Percentiles rank a stretch among this genome's conserved stretches.
Conservation (phyloP, 1,140 invertebrate species). For the Palaemon carinicauda region DNA sequence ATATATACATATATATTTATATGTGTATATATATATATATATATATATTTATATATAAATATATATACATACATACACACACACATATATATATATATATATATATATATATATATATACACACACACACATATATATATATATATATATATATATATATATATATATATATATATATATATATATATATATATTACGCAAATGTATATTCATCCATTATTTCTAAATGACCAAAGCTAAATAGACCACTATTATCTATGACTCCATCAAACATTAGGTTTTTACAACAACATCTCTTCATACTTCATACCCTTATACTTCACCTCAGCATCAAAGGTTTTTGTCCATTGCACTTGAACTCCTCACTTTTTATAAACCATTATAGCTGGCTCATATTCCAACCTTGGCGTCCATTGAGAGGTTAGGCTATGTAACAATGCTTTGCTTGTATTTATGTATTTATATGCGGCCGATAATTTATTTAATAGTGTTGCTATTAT, state of each 20-base stretch:
- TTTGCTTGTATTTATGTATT: too few species aligned
- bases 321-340: too few species aligned
- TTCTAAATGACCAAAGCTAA: background rate
- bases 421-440: too few species aligned
- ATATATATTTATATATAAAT: constrained; percentile 7
- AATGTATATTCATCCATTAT: background rate
- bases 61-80: constrained; percentile 7
- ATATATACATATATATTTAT: constrained; percentile 15
- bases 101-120: background rate
- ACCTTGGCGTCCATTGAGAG: too few species aligned
- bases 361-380: too few species aligned
- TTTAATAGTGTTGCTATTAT: too few species aligned
- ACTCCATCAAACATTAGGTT: background rate
- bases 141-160: constrained; percentile 21
- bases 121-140: constrained; percentile 16
- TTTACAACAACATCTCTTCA: too few species aligned
- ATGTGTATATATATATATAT: constrained; percentile 1
- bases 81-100: constrained; percentile 17
- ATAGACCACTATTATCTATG: background rate
- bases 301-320: too few species aligned
- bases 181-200: constrained; percentile 6
- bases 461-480: too few species aligned
- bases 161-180: too few species aligned
- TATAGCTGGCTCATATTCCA: too few species aligned
- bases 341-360: too few species aligned